Base-by-base conservation (phyloP, 2,888 invertebrate genomes). In the Dichetophora obliterata region DNA sequence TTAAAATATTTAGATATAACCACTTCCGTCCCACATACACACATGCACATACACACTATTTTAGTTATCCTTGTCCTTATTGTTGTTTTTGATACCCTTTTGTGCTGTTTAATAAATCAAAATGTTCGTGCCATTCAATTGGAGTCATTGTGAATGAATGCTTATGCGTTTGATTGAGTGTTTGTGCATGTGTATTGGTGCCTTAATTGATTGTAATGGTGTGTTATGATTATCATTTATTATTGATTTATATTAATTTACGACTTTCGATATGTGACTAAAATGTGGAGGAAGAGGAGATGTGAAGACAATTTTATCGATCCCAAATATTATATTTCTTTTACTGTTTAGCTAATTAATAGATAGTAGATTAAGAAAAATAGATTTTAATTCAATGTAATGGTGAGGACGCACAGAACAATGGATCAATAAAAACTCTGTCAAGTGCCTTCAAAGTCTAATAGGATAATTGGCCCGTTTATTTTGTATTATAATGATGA, bases 131-230 rank as follows among this genome's bases (percentile, higher is more conserved):
- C 6, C 63, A 31, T 31, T 31, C 31, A 31, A 11, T 31, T 63
- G 31, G 16, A 31, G 31, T 63, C 31, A 63, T 63, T 24, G 8
- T 14, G 5, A 24, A 11, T 24, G 27, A 19, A 24, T 22, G 16
- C 8, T 1, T 11, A 16, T 63, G 14, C 4, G 31, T 63, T 16
- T 34, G 31, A 31, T 3, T 63, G 63, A 8, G 5, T 54, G 54
- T 19, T 54, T 54, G 54, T 54, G 9, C 54, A 19, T 43, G 19
- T 66, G 63, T 61, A 22, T 73, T 73, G 24, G 31, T 43, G 50
- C 37, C 50, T 52, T n/a, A 73, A 73, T 73, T 73, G 73, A 73
- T 73, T 73, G 63, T 63, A 6, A 73, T 73, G 73, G 16, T 34
- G n/a, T 73, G 63, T 34, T 63, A 31, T 73, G 63, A 73, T 48